A percentile compares a stretch with the other conserved stretches of the same genome.
Evolutionary conservation across 2,888 invertebrate genomes (phyloP).

Genomic region (Pheosia tremula): DNA sequence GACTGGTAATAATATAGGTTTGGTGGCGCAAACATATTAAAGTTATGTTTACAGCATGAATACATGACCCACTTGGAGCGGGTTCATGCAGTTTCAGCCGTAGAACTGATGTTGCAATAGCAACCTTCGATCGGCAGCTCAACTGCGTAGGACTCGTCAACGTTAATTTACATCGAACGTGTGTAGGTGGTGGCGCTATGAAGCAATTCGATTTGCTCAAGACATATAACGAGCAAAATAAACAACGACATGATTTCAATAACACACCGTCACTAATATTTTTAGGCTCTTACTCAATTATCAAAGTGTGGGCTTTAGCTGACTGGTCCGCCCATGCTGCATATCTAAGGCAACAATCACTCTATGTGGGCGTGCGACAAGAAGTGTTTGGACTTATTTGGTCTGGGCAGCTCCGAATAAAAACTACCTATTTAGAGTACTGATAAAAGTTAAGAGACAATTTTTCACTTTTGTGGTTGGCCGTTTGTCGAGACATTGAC

Average conservation of each 20-base stretch:
- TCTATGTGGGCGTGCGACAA: slow-evolving; percentile 57
- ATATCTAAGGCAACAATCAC: slow-evolving; percentile 34
- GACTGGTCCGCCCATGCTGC: slow-evolving; percentile 70
- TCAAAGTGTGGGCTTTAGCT: slow-evolving; percentile 58
- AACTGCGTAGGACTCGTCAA: slow-evolving; percentile 44
- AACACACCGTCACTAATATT: slow-evolving; percentile 62
- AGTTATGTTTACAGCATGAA: slow-evolving; percentile 66
- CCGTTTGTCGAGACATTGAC: slow-evolving; percentile 29
- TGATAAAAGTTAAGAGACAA: slow-evolving; percentile 29
- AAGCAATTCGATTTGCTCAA: slow-evolving; percentile 33
- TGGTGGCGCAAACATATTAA: slow-evolving; percentile 53
- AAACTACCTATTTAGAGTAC: slow-evolving; percentile 23
- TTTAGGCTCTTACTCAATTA: slow-evolving; percentile 62
- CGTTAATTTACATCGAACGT: slow-evolving; percentile 38
- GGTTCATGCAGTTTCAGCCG: slow-evolving; percentile 63
- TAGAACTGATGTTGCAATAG: slow-evolving; percentile 64
- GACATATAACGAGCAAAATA: slow-evolving; percentile 38
- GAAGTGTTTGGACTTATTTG: slow-evolving; percentile 57
- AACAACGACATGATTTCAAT: slow-evolving; percentile 44
- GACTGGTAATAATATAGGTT: slow-evolving; percentile 44
- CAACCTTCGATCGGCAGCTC: slow-evolving; percentile 52
- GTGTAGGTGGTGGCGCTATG: slow-evolving; percentile 29
- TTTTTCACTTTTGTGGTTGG: slow-evolving; percentile 21
- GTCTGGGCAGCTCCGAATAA: slow-evolving; percentile 38
- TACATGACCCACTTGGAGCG: slow-evolving; percentile 77